Evolutionary conservation across 23 tunicate species (phyloP).

Genomic region (Pegea sp.): DNA sequence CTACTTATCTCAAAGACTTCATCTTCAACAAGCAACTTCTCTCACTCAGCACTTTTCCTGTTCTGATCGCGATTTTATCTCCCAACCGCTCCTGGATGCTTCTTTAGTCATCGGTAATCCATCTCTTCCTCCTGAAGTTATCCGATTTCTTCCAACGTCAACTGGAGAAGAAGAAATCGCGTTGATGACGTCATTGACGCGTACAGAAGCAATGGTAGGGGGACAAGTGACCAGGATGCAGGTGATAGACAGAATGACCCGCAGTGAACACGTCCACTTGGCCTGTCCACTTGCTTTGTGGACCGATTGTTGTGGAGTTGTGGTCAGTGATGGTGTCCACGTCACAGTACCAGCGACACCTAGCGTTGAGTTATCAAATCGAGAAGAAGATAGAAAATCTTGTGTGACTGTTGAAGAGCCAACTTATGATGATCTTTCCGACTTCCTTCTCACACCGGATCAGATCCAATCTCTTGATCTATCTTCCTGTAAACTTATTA

Average conservation of each 20-base stretch:
- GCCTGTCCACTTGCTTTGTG: slow-evolving; percentile 17
- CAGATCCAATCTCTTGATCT: slow-evolving; percentile 15
- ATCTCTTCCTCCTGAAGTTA: neutral
- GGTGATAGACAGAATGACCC: slow-evolving; percentile 6
- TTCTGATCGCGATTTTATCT: no score
- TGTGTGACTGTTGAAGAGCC: no score
- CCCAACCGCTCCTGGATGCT: neutral
- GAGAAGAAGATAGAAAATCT: no score
- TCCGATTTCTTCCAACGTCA: neutral
- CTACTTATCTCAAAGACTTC: slow-evolving; percentile 20
- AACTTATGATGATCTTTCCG: neutral
- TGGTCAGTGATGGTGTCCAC: slow-evolving; percentile 2
- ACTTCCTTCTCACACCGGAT: slow-evolving; percentile 3
- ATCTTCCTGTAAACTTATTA: slow-evolving; percentile 18
- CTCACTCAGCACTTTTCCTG: no score
- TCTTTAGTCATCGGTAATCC: slow-evolving; percentile 18
- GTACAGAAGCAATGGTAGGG: slow-evolving; percentile 25
- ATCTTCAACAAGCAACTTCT: slow-evolving; percentile 6
- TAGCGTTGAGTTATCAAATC: no score
- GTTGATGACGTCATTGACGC: slow-evolving; percentile 6
- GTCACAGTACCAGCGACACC: no score
- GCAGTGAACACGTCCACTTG: slow-evolving; percentile 27
- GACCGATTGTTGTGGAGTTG: slow-evolving; percentile 3
- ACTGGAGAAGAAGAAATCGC: slow-evolving; percentile 28
- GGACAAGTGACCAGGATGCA: slow-evolving; percentile 7